phyloP scores from a whole-genome alignment of 2,888 invertebrate species.

The Morpho achilles region DNA sequence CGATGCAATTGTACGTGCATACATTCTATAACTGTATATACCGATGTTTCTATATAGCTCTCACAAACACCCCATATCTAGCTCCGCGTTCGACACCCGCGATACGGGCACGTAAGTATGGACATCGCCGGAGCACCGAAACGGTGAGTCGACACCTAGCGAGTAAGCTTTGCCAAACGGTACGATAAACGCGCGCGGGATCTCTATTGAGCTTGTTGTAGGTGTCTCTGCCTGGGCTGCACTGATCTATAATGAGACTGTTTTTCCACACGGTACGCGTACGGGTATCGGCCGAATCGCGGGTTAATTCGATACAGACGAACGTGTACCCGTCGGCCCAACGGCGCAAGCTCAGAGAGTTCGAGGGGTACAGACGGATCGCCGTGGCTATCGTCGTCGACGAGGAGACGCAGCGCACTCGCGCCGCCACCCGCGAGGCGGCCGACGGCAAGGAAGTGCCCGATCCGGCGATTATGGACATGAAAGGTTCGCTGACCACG shows the following conservation, averaged over 20 bases:
- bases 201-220: constrained; percentile 71
- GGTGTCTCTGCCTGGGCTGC: constrained; percentile 46
- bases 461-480: constrained; percentile 95
- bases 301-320: constrained; percentile 83
- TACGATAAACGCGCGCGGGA: constrained; percentile 35
- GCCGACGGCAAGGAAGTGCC: constrained; percentile 95
- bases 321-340: constrained; percentile 98
- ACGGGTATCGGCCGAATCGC: constrained; percentile 41
- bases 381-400: constrained; percentile 95
- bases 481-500: constrained; percentile 88
- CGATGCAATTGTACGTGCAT: background rate
- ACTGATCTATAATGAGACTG: constrained; percentile 27
- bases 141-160: constrained; percentile 9
- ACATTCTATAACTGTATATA: background rate
- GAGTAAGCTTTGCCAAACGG: constrained; percentile 13
- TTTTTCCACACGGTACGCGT: constrained; percentile 25
- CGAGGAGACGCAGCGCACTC: constrained; percentile 87
- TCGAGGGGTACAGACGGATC: constrained; percentile 94
- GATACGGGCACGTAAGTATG: constrained; percentile 4
- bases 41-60: background rate
- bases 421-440: constrained; percentile 89
- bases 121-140: background rate
- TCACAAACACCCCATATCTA: background rate
- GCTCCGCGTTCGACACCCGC: background rate
- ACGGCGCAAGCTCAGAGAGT: constrained; percentile 98